Evolutionary conservation across 1,140 invertebrate genomes (phyloP).

Genomic region (Drosophila carrolli): DNA sequence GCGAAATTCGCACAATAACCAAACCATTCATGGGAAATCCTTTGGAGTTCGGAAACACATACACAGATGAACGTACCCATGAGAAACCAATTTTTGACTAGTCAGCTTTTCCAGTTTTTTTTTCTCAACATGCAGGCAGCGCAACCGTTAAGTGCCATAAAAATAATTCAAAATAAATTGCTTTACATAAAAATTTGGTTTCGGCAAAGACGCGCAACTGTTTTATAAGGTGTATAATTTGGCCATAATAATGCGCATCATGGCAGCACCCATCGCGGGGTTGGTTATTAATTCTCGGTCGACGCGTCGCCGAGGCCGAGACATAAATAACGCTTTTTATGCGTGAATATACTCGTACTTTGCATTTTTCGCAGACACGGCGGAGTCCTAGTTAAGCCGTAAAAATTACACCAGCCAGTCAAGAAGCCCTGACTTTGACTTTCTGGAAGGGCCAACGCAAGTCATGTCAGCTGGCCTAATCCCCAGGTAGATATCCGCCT

Average conservation of each 20-base stretch:
- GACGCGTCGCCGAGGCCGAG: slow-evolving; percentile 39
- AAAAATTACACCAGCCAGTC: slow-evolving; percentile 75
- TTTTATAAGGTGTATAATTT: slow-evolving; percentile 83
- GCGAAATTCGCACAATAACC: slow-evolving; percentile 13
- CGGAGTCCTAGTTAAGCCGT: slow-evolving; percentile 67
- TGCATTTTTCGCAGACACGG: slow-evolving; percentile 67
- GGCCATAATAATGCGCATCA: slow-evolving; percentile 84
- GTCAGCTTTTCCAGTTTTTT: slow-evolving; percentile 19
- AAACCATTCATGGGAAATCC: neutral
- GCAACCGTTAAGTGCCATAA: slow-evolving; percentile 81
- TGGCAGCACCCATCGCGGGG: slow-evolving; percentile 53
- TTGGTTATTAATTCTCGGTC: slow-evolving; percentile 72
- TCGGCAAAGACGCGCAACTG: slow-evolving; percentile 52
- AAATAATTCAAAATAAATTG: slow-evolving; percentile 85
- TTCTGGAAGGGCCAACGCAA: slow-evolving; percentile 14
- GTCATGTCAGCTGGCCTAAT: slow-evolving; percentile 78
- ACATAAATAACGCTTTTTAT: slow-evolving; percentile 76
- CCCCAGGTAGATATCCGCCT: slow-evolving; percentile 63
- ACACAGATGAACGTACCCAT: slow-evolving; percentile 6
- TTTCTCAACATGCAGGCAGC: slow-evolving; percentile 20
- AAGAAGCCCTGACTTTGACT: slow-evolving; percentile 37
- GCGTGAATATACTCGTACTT: slow-evolving; percentile 59
- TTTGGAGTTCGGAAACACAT: neutral
- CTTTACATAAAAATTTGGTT: slow-evolving; percentile 81
- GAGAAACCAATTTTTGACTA: slow-evolving; percentile 42